phyloP scores from a whole-genome alignment of 35 echinoderm and acorn worm genomes.

The Antedon bifida region DNA sequence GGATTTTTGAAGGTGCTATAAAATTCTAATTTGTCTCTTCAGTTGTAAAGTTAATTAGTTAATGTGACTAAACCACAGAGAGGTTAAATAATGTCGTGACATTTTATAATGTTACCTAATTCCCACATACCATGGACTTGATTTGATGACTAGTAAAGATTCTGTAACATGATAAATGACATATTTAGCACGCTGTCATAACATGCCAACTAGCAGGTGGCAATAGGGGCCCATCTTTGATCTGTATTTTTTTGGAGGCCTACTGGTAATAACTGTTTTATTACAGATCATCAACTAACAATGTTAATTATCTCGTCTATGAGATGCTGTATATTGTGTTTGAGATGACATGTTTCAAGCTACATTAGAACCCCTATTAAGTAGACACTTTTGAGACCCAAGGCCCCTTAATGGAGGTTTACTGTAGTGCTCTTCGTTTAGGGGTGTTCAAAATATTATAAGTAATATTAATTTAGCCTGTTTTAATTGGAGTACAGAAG shows the following conservation, averaged over 20 bases:
- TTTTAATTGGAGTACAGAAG: too few species aligned
- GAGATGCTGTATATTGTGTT: too few species aligned
- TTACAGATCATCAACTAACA: too few species aligned
- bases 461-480: too few species aligned
- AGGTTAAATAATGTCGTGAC: neutral
- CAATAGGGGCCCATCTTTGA: neutral
- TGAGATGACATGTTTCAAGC: too few species aligned
- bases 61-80: neutral
- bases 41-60: neutral
- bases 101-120: neutral
- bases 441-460: too few species aligned
- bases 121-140: neutral
- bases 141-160: neutral
- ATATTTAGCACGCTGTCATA: neutral
- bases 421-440: too few species aligned
- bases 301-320: too few species aligned
- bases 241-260: neutral
- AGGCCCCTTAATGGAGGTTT: too few species aligned
- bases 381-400: too few species aligned
- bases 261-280: too few species aligned
- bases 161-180: neutral
- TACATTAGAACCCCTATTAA: too few species aligned
- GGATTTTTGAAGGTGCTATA: neutral
- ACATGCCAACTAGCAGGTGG: neutral
- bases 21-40: neutral